Evolutionary conservation across 2,888 invertebrate species (phyloP), one percentile per base, ranked within the genome.

Genomic region (Caenorhabditis macrosperma): DNA sequence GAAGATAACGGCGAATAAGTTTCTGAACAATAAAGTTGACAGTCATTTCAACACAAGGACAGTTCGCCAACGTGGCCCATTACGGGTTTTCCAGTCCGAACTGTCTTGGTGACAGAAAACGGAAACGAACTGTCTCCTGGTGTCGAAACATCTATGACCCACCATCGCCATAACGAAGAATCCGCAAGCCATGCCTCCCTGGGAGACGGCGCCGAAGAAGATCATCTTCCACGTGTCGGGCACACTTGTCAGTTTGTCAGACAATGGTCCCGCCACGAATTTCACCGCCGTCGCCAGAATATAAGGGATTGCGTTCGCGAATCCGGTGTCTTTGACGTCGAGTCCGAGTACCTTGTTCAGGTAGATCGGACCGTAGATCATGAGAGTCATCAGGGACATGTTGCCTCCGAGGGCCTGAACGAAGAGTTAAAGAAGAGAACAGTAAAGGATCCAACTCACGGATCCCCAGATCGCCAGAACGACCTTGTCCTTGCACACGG

Each of bases 131-230:
- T n/a, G n/a, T n/a, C n/a, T n/a, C n/a, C n/a, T n/a, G n/a, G n/a
- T n/a, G n/a, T n/a, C n/a, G n/a, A n/a, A n/a, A n/a, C n/a, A n/a
- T n/a, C n/a, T n/a, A n/a, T n/a, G n/a, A 9, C 54, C 17, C 38
- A 79, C 79, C 75, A 76, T 66, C 12, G 80, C 69, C 80, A 80
- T 80, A 7, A 76, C 71, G 50, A 80, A 71, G 44, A 75, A 71
- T 3, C 75, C 75, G 30, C 28, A 28, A 3, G 80, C 80, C 64
- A 76, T 68, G 30, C 66, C 75, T 4, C 55, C 46, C 50, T 80
- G 80, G 17, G 77, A 72, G 17, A 81, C 57, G 5, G 81, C 71
- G 2, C 71, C 77, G 26, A 81, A 81, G 33, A 77, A 76, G n/a
- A 81, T 59, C 44, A 77, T 72, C 35, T 75, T 64, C 63, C 66